Conservation (phyloP, 1,140 invertebrate genomes). For the Linepithema humile region DNA sequence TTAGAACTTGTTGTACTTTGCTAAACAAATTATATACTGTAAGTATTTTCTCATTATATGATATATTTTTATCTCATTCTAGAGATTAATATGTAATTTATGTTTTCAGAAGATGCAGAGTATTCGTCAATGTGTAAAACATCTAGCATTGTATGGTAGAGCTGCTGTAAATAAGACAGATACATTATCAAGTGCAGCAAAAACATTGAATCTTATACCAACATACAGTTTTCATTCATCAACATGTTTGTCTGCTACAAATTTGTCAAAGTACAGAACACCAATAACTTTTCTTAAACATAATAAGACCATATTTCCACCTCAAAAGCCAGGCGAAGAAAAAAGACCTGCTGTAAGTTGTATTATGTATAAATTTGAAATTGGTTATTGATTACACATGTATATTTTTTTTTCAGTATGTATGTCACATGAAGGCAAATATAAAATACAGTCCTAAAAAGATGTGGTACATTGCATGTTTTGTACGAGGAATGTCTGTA, state of each 20-base stretch:
- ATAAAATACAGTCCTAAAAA: conserved; percentile 96
- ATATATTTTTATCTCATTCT: too few species aligned
- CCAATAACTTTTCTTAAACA: conserved; percentile 79
- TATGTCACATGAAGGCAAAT: conserved; percentile 92
- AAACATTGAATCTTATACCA: conserved; percentile 1
- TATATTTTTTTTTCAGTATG: conserved; percentile 88
- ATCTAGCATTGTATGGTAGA: conserved; percentile 1
- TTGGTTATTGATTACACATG: conserved; percentile 28
- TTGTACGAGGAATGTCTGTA: conserved; percentile 95
- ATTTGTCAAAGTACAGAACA: fast-evolving
- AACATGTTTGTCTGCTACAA: neutral
- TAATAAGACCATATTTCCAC: conserved; percentile 92
- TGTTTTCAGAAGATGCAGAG: conserved; percentile 58
- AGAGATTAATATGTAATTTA: too few species aligned
- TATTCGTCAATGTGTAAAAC: conserved; percentile 23
- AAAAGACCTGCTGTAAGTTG: conserved; percentile 92
- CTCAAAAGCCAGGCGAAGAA: conserved; percentile 90
- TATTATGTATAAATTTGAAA: conserved; percentile 43
- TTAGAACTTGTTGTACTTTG: neutral
- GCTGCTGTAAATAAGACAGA: neutral
- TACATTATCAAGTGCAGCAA: neutral
- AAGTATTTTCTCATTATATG: neutral
- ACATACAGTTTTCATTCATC: conserved; percentile 23
- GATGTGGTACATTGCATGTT: conserved; percentile 95
- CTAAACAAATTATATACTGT: too few species aligned